Evolutionary conservation across 2,797 vertebrate genomes (phyloP).

Genomic region (Oophaga sylvatica): DNA sequence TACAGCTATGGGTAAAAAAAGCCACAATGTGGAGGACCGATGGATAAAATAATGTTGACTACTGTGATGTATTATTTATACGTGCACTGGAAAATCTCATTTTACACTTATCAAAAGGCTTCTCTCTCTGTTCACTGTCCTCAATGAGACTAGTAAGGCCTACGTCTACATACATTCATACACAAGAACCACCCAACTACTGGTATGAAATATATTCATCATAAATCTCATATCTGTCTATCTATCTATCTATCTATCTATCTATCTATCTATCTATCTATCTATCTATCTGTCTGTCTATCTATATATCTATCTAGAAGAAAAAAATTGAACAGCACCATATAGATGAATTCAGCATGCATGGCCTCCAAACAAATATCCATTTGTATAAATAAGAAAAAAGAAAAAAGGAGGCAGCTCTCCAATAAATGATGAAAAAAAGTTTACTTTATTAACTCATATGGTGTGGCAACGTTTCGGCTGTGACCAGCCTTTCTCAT

Average conservation of each 20-base stretch:
- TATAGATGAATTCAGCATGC: too few species aligned
- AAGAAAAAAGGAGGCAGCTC: too few species aligned
- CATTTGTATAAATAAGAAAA: too few species aligned
- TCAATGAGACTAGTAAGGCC: not conserved
- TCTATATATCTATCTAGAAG: not conserved
- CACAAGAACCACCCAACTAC: not conserved
- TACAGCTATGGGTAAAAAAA: slow-evolving; percentile 29
- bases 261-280: not conserved
- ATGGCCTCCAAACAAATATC: too few species aligned
- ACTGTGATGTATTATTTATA: slow-evolving; percentile 42
- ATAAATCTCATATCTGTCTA: not conserved
- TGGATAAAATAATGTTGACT: slow-evolving; percentile 8
- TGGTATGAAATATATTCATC: not conserved
- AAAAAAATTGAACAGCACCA: too few species aligned
- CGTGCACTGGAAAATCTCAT: not conserved
- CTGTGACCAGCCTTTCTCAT: too few species aligned
- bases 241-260: slow-evolving; percentile 4
- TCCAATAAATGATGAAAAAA: too few species aligned
- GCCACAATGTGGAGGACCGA: not conserved
- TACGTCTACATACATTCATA: not conserved
- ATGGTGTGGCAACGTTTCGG: too few species aligned
- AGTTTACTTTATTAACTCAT: too few species aligned
- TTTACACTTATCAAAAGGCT: not conserved
- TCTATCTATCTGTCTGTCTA: not conserved
- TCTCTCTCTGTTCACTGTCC: not conserved